phyloP scores from a whole-genome alignment of 2,113 vertebrate genomes.

The Lonchura striata region DNA sequence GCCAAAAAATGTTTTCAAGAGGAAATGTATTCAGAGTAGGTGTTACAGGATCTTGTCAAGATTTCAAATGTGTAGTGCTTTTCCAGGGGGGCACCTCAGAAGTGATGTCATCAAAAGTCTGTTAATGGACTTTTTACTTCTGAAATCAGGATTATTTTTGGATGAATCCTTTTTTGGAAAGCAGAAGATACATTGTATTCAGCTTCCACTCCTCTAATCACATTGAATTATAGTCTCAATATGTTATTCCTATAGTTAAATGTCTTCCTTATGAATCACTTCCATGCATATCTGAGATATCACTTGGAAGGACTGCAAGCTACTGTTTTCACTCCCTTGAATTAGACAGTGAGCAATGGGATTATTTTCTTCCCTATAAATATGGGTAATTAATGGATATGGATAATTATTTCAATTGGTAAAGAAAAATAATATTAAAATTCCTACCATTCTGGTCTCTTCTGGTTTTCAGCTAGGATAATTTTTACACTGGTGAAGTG shows the following conservation, averaged over 20 bases:
- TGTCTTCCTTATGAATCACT: not conserved
- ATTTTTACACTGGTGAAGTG: not conserved
- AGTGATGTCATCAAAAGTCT: not conserved
- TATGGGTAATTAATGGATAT: not conserved
- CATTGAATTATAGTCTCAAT: not conserved
- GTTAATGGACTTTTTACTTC: not conserved
- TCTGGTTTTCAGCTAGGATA: not conserved
- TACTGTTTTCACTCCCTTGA: not conserved
- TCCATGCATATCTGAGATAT: not conserved
- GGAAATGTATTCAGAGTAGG: not conserved
- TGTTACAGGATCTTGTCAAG: not conserved
- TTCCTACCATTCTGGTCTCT: not conserved
- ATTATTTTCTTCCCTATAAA: not conserved
- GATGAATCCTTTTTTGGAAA: not conserved
- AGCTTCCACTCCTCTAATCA: not conserved
- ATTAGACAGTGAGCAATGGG: not conserved
- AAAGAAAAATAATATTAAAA: not conserved
- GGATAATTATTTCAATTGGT: not conserved
- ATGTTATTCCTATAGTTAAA: not conserved
- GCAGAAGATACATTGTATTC: not conserved
- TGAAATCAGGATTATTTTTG: not conserved
- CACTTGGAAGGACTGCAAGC: not conserved
- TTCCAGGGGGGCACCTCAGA: not conserved
- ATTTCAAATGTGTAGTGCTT: not conserved
- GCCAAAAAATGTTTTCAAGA: not conserved